Evolutionary conservation across 1,140 invertebrate species (phyloP).

Genomic region (Meloidogyne floridensis): DNA sequence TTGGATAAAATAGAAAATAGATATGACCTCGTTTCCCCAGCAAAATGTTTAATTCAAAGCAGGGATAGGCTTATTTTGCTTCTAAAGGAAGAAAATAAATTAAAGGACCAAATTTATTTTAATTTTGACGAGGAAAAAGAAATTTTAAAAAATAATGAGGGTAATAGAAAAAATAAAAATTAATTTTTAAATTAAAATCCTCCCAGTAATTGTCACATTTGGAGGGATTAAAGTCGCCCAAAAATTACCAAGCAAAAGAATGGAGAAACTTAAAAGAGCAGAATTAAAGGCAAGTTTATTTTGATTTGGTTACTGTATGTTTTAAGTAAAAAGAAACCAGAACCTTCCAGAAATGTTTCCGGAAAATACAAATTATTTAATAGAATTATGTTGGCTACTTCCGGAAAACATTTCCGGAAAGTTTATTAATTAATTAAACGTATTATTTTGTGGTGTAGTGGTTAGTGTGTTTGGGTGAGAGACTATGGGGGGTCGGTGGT

Average conservation of each 20-base stretch:
- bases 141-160: not conserved
- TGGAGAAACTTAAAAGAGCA: not conserved
- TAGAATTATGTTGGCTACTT: no score
- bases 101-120: no score
- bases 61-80: slow-evolving; percentile 14
- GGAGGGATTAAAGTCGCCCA: not conserved
- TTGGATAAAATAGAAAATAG: slow-evolving; percentile 34
- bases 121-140: not conserved
- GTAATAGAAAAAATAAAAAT: slow-evolving; percentile 15
- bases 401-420: no score
- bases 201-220: not conserved
- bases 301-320: not conserved
- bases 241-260: not conserved
- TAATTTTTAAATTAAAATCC: not conserved
- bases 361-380: no score
- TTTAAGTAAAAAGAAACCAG: no score
- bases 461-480: no score
- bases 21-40: slow-evolving; percentile 25
- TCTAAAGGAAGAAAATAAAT: not conserved
- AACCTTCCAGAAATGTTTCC: no score
- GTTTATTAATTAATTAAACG: no score
- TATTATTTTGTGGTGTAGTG: no score
- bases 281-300: not conserved
- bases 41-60: slow-evolving; percentile 38
- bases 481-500: no score